Conservation (phyloP, 1,140 invertebrate species). For the Panonychus citri region DNA sequence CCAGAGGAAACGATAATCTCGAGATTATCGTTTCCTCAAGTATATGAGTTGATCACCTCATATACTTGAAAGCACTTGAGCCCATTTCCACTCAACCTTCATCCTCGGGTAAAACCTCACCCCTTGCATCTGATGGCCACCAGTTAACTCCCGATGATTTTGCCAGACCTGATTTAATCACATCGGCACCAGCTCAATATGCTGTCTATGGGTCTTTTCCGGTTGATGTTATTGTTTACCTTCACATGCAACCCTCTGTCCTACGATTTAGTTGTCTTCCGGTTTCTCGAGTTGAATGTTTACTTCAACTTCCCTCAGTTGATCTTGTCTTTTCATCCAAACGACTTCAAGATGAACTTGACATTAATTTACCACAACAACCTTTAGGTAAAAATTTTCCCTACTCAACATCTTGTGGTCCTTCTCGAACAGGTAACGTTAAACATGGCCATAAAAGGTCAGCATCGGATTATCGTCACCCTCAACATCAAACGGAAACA, state of each 20-base stretch:
- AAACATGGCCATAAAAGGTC: neutral
- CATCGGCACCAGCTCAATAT: slow-evolving; percentile 19
- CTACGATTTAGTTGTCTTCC: slow-evolving; percentile 87
- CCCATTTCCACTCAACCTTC: slow-evolving; percentile 34
- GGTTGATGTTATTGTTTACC: slow-evolving; percentile 94
- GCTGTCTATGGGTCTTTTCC: slow-evolving; percentile 64
- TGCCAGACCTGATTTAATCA: neutral
- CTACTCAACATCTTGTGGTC: neutral
- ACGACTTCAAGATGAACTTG: slow-evolving; percentile 43
- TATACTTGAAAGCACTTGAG: slow-evolving; percentile 76
- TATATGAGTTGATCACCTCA: no score
- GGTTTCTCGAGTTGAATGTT: slow-evolving; percentile 80
- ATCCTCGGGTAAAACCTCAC: neutral
- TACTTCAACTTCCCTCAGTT: slow-evolving; percentile 79
- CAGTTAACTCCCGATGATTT: neutral
- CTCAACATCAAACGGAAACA: slow-evolving; percentile 2
- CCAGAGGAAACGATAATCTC: no score
- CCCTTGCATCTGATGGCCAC: neutral
- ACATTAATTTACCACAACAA: slow-evolving; percentile 10
- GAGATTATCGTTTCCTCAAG: no score
- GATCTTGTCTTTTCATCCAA: slow-evolving; percentile 81
- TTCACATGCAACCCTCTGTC: slow-evolving; percentile 88
- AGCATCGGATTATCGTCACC: neutral
- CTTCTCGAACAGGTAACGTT: neutral
- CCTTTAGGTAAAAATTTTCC: no score